Conservation (phyloP, 2,113 vertebrate genomes). For the Clarias magur region DNA sequence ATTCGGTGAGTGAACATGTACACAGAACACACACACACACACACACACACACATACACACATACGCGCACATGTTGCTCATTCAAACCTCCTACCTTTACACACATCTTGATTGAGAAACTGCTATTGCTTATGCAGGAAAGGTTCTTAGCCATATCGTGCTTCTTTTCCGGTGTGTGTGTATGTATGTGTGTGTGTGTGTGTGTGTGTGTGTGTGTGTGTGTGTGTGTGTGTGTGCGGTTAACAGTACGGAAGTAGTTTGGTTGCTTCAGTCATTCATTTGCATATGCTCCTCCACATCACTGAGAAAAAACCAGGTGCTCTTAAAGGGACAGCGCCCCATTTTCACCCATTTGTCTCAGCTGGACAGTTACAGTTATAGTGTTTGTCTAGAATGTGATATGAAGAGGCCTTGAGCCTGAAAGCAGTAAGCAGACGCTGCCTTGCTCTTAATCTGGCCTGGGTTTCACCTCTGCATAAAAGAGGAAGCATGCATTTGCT, state of each 20-base stretch:
- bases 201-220: neutral
- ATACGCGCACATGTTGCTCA: neutral
- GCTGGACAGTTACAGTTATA: neutral
- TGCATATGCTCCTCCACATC: neutral
- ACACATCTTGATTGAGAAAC: neutral
- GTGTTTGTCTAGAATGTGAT: neutral
- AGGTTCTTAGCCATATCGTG: neutral
- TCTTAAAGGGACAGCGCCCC: slow-evolving; percentile 2
- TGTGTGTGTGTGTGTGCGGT: neutral
- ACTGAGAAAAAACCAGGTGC: neutral
- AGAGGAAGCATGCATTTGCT: neutral
- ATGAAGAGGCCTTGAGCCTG: neutral
- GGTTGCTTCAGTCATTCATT: neutral
- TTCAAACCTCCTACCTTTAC: neutral
- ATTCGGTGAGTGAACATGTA: slow-evolving; percentile 81
- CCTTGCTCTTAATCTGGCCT: neutral
- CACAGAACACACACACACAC: neutral
- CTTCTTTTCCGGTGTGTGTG: neutral
- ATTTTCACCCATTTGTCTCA: neutral
- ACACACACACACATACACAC: slow-evolving; percentile 23
- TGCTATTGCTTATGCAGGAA: neutral
- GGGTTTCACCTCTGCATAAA: neutral
- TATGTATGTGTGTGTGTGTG: neutral
- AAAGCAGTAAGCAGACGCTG: neutral
- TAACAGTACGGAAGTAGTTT: neutral